These are phyloP conservation scores for Cyprinus carpio DNA, from an alignment of 2,113 vertebrate species.

Conservation along the genomic window DNA sequence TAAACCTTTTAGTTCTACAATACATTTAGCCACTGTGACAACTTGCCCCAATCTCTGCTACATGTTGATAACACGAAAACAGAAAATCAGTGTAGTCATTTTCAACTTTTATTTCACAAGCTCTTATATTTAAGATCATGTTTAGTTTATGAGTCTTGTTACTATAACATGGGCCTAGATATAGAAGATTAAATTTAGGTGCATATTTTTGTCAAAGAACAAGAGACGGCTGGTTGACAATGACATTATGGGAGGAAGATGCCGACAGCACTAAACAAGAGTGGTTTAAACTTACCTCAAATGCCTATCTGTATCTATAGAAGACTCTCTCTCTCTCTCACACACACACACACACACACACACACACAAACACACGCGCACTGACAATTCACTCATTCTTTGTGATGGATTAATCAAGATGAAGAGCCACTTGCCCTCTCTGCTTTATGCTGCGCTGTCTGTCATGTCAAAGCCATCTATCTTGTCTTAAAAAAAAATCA, in stretches of 20 bases:
- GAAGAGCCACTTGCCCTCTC: conserved; percentile 55
- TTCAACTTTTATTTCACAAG: no score
- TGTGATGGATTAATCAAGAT: conserved; percentile 55
- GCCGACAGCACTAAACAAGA: neutral
- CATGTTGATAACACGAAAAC: no score
- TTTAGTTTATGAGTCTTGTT: neutral
- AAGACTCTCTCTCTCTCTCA: neutral
- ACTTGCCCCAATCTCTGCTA: no score
- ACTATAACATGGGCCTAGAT: neutral
- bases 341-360: neutral
- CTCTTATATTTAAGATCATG: neutral
- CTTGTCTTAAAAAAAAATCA: conserved; percentile 31
- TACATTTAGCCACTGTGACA: no score
- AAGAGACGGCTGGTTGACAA: neutral
- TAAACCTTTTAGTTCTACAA: no score
- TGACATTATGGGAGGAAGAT: conserved; percentile 17
- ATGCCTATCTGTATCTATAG: conserved; percentile 29
- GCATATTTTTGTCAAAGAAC: neutral
- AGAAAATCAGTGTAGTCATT: no score
- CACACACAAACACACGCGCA: neutral
- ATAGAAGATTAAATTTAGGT: neutral
- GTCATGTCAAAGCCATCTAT: conserved; percentile 11
- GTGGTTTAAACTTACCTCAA: conserved; percentile 34
- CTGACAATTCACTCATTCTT: neutral
- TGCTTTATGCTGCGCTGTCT: conserved; percentile 45